These are phyloP conservation scores for Leptothorax acervorum DNA, from an alignment of 2,888 invertebrate genomes.

Conservation along the genomic window DNA sequence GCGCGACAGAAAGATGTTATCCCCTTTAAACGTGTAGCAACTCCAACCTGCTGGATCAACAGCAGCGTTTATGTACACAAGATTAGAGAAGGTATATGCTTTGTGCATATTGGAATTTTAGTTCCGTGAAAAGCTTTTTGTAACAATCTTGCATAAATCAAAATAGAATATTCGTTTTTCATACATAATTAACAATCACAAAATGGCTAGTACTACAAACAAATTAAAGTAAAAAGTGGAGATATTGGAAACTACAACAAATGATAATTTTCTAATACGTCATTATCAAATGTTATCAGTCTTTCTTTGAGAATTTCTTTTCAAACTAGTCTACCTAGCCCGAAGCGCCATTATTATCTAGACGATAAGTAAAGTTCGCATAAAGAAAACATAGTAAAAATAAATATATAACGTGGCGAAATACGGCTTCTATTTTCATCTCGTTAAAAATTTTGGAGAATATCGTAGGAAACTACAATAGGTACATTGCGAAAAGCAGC, in stretches of 20 bases:
- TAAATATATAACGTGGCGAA: background rate
- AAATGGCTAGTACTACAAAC: conserved; percentile 30
- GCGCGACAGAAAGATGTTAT: conserved; percentile 51
- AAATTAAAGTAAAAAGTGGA: background rate
- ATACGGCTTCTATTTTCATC: background rate
- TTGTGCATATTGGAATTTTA: conserved; percentile 60
- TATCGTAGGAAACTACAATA: background rate
- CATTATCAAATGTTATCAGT: background rate
- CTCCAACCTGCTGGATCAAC: conserved; percentile 49
- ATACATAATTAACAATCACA: conserved; percentile 30
- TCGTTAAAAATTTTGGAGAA: conserved; percentile 14
- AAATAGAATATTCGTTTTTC: conserved; percentile 15
- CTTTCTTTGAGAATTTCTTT: background rate
- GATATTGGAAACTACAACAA: background rate
- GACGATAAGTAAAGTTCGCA: background rate
- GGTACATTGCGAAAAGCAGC: background rate
- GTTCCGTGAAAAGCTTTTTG: conserved; percentile 54
- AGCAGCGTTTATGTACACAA: conserved; percentile 63
- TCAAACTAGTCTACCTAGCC: background rate
- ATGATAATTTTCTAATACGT: background rate
- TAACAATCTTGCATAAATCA: conserved; percentile 27
- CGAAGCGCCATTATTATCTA: background rate
- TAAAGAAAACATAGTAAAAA: background rate
- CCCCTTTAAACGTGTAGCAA: conserved; percentile 64
- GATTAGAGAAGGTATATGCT: conserved; percentile 53